phyloP scores from a whole-genome alignment of 2,888 invertebrate species.

The Mechanitis messenoides region DNA sequence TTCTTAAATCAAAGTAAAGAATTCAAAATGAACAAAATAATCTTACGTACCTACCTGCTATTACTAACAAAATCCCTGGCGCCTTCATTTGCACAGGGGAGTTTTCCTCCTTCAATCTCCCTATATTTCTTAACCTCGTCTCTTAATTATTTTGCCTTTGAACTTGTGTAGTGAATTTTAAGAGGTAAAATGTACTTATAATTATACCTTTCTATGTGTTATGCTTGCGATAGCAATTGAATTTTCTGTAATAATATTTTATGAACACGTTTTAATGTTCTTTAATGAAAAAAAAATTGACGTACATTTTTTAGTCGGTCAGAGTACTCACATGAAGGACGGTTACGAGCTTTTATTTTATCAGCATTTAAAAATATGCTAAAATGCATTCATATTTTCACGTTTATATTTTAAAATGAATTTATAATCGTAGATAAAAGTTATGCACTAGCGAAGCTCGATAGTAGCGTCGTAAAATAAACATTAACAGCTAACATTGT shows the following conservation, averaged over 20 bases:
- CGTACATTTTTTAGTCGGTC: neutral
- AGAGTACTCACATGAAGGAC: neutral
- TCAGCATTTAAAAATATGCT: neutral
- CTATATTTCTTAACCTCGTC: constrained; percentile 66
- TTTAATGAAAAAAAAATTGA: too few relatives aligned
- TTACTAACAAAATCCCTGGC: constrained; percentile 48
- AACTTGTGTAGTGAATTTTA: constrained; percentile 70
- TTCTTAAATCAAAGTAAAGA: constrained; percentile 15
- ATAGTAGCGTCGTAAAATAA: constrained; percentile 25
- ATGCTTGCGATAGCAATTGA: constrained; percentile 30
- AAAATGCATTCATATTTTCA: constrained; percentile 1
- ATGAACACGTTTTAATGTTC: too few relatives aligned
- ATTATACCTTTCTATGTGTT: constrained; percentile 69
- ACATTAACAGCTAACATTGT: constrained; percentile 26
- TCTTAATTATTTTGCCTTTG: constrained; percentile 74
- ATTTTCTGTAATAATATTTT: too few relatives aligned
- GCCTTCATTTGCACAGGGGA: constrained; percentile 61
- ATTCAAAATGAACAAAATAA: constrained; percentile 23
- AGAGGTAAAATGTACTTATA: constrained; percentile 73
- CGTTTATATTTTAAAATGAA: constrained; percentile 10
- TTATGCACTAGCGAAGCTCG: constrained; percentile 12
- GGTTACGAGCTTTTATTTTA: neutral
- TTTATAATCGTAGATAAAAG: constrained; percentile 10
- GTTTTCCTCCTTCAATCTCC: constrained; percentile 66
- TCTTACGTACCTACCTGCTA: constrained; percentile 33